Evolutionary conservation across 2,113 vertebrate species (phyloP).

Genomic region (Arenaria interpres): DNA sequence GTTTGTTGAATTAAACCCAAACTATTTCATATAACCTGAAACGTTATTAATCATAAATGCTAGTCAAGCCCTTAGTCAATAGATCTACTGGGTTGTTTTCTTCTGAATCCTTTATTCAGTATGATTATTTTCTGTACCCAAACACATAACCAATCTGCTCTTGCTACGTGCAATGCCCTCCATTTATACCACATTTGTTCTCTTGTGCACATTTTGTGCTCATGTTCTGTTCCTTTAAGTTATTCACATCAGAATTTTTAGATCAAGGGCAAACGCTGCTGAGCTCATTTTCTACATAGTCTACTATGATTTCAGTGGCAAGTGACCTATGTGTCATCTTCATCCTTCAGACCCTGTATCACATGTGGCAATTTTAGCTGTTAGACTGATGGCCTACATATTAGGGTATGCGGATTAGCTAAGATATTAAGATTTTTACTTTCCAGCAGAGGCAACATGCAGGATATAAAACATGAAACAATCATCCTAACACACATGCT

Average conservation of each 20-base stretch:
- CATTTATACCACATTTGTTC: neutral
- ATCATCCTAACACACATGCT: neutral
- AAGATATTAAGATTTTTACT: neutral
- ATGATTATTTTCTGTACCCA: neutral
- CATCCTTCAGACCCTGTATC: neutral
- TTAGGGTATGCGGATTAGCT: neutral
- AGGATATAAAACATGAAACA: neutral
- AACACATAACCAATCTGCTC: neutral
- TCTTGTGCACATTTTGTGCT: neutral
- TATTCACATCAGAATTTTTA: neutral
- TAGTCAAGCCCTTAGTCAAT: neutral
- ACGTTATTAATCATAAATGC: neutral
- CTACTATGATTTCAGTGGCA: neutral
- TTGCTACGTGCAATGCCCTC: neutral
- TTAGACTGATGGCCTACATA: neutral
- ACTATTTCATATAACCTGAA: neutral
- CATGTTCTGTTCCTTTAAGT: neutral
- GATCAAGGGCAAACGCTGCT: neutral
- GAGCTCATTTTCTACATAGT: neutral
- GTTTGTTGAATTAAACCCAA: neutral
- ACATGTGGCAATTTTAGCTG: neutral
- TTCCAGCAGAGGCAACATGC: neutral
- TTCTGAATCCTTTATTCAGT: neutral
- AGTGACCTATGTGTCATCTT: neutral
- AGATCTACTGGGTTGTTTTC: neutral